Base-by-base conservation (phyloP, 2,888 invertebrate genomes). In the Formica aserva region DNA sequence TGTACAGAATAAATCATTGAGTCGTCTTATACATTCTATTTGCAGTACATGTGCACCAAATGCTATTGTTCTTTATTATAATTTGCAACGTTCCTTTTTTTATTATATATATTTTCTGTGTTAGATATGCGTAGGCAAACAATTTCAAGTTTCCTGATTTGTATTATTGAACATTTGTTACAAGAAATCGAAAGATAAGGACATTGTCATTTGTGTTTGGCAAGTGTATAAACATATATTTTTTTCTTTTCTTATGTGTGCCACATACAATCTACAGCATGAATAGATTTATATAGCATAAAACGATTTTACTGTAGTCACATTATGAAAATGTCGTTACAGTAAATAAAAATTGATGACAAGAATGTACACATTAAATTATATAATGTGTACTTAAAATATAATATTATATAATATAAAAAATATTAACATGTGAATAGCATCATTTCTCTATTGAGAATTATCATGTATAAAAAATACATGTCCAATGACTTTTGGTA, bases 1-100 rank as follows among this genome's bases (percentile, higher is more conserved):
- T 66, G 38, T 15, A 63, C 22, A 22, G 26, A 66, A 55, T 4
- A 6, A 48, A 15, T 75, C 5, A 48, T 2, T 22, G 32, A 45
- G 29, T 60, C 8, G 18, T 72, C 6, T 1, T 55, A n/a, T 65
- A 26, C 15, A 77, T 18, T 55, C 11, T 26, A 11, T 52, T 13
- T 6, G 26, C 38, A 57, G 32, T 74, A 6, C 9, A 32, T 66
- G 8, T 29, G 3, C 13, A 66, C 3, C 55, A n/a, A 57, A 29
- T 57, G 55, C 57, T 77, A 41, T 77, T 57, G 4, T 66, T 65
- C 18, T 52, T 1, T 66, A 66, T 66, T n/a, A 15, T 77, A 69
- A 52, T 41, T 89, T 87, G 72, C 86, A 85, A 82, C 78, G 86
- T 90, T 90, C 86, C 86, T 90, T 85, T 90, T 85, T 90, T 88